Evolutionary conservation across 2,888 invertebrate genomes (phyloP), one percentile per base, ranked within the genome.

Genomic region (Hirtodrosophila cameraria): DNA sequence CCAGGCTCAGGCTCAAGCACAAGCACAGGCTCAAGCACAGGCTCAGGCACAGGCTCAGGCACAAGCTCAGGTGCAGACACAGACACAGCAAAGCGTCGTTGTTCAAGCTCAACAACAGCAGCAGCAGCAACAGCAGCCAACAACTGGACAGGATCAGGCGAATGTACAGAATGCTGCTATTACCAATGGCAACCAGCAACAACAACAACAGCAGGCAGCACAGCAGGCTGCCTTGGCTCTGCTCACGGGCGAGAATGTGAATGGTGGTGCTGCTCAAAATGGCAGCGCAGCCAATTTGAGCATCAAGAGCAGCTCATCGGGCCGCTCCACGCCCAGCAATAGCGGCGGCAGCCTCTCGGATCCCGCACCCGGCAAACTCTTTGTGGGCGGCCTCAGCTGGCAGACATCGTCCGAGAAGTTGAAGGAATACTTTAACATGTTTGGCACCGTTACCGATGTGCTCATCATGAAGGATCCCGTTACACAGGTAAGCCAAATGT

Each of bases 381-480:
- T 97, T 88, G 97, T 97, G 42, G 97, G 97, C 3, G 97, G 97
- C 0, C 94, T 97, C 64, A 97, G 97, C 90, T 97, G 97, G 97
- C 97, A 97, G 92, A 97, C 97, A 12, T 96, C 96, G 88, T 95
- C 96, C 53, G 97, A 97, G 90, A 97, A 97, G 91, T 93, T 97
- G n/a, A 92, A 96, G 84, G 97, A 97, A 87, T 97, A 97, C 91
- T 97, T 97, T 83, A 95, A 96, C 54, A 96, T 97, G 95, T 97
- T 97, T 86, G 97, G 97, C 58, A 94, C 95, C 3, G 97, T 97
- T 74, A 96, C 96, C 25, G 97, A 97, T 90, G 97, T 97, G 54
- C 94, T 97, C 67, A 97, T 97, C 87, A 97, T 97, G 97, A 97
- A 97, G 92, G 97, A 97, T 91, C 97, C 97, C 1, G 95, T 97